Percentiles rank a stretch among this genome's conserved stretches.
phyloP scores from a whole-genome alignment of 2,797 vertebrate species.

The Danio albolineatus region DNA sequence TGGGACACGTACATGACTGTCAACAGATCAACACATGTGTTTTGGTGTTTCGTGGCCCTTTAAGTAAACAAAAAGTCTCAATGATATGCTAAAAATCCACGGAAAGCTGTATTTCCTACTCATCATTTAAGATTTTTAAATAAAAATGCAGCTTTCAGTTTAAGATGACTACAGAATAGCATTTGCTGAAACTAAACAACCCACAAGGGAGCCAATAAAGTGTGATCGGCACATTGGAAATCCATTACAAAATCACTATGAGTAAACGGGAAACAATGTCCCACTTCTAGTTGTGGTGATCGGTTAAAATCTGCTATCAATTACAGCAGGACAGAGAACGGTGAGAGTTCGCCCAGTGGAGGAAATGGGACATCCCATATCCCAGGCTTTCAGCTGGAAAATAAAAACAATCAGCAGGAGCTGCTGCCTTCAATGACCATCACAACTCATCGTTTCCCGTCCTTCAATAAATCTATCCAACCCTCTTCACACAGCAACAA shows the following conservation, averaged over 20 bases:
- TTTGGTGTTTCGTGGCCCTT: too few relatives aligned
- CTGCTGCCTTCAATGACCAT: neutral
- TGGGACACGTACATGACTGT: too few relatives aligned
- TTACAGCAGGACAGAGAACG: neutral
- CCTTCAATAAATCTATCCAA: conserved; percentile 21
- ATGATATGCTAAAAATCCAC: too few relatives aligned
- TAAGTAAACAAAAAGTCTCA: too few relatives aligned
- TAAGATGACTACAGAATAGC: neutral
- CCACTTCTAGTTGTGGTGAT: neutral
- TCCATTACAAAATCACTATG: neutral
- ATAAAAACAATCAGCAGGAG: neutral
- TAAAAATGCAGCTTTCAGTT: neutral
- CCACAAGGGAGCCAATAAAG: conserved; percentile 8
- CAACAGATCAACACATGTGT: too few relatives aligned
- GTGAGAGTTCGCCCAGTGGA: conserved; percentile 28
- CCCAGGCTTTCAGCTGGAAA: neutral
- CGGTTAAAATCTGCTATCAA: conserved; percentile 36
- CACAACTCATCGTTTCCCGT: neutral
- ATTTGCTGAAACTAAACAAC: neutral
- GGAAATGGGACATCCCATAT: conserved; percentile 31
- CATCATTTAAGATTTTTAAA: neutral
- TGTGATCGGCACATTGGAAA: conserved; percentile 5
- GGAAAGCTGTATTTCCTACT: too few relatives aligned
- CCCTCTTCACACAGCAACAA: neutral
- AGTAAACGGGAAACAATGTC: conserved; percentile 41